These are phyloP conservation scores for Stenodema calcarata DNA, from an alignment of 2,888 invertebrate genomes.

Conservation along the genomic window DNA sequence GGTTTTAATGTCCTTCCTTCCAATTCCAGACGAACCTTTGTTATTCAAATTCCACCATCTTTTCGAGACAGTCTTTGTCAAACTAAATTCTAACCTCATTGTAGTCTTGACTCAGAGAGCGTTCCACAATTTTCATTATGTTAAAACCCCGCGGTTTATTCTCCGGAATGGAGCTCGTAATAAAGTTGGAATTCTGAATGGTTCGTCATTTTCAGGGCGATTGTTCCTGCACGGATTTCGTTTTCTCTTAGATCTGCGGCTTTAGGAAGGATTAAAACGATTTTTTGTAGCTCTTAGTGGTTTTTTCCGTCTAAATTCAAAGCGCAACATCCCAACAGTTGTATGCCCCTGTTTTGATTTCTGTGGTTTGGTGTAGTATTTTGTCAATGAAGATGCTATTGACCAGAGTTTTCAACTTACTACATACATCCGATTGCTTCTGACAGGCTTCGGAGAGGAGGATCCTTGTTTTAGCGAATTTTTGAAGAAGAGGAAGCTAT, in stretches of 20 bases:
- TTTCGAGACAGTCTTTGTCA: background rate
- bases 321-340: no score
- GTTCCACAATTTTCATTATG: background rate
- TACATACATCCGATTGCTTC: no score
- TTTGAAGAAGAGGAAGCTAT: no score
- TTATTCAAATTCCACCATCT: conserved; percentile 9
- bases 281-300: no score
- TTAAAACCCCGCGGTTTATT: background rate
- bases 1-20: background rate
- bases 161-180: background rate
- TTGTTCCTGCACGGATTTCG: background rate
- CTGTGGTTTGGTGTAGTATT: no score
- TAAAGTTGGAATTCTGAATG: background rate
- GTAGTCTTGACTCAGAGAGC: background rate
- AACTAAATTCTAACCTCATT: background rate
- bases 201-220: background rate
- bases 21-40: background rate
- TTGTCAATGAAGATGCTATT: no score
- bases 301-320: no score
- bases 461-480: no score
- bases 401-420: no score
- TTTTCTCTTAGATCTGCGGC: background rate
- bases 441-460: no score
- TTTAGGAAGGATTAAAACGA: no score
- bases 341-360: no score